phyloP scores from a whole-genome alignment of 2,113 vertebrate genomes.

The Oryzias melastigma region DNA sequence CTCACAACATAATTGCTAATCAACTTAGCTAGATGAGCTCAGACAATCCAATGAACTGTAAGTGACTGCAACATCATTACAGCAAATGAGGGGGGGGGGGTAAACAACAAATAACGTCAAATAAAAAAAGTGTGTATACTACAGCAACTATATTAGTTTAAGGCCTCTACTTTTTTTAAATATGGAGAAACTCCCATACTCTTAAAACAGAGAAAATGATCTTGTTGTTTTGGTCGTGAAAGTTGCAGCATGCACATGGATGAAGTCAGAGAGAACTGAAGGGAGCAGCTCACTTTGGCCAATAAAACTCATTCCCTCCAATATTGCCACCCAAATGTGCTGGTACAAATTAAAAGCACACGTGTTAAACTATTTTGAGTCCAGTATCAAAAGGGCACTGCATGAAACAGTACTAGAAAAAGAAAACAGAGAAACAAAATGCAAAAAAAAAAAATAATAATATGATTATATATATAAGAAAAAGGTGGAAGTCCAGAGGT shows the following conservation, averaged over 20 bases:
- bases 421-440: constrained; percentile 57
- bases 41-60: constrained; percentile 47
- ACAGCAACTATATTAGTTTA: constrained; percentile 40
- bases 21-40: constrained; percentile 50
- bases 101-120: constrained; percentile 3
- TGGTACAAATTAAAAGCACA: constrained; percentile 37
- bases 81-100: constrained; percentile 36
- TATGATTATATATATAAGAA: constrained; percentile 1
- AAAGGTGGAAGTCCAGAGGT: constrained; percentile 50
- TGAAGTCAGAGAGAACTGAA: constrained; percentile 9
- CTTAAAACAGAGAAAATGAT: constrained; percentile 16
- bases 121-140: not conserved
- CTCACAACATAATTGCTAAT: constrained; percentile 58
- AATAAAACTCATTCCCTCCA: constrained; percentile 45
- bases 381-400: constrained; percentile 7
- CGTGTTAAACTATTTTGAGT: constrained; percentile 16
- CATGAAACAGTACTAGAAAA: constrained; percentile 43
- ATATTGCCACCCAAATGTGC: constrained; percentile 10
- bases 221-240: constrained; percentile 28
- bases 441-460: constrained; percentile 17
- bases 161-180: constrained; percentile 44
- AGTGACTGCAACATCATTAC: constrained; percentile 43
- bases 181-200: constrained; percentile 14
- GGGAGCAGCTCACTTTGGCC: constrained; percentile 23
- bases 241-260: constrained; percentile 37